A percentile compares a stretch with the other conserved stretches of the same genome.
Evolutionary conservation across 2,797 vertebrate genomes (phyloP).

Genomic region (Champsocephalus gunnari): DNA sequence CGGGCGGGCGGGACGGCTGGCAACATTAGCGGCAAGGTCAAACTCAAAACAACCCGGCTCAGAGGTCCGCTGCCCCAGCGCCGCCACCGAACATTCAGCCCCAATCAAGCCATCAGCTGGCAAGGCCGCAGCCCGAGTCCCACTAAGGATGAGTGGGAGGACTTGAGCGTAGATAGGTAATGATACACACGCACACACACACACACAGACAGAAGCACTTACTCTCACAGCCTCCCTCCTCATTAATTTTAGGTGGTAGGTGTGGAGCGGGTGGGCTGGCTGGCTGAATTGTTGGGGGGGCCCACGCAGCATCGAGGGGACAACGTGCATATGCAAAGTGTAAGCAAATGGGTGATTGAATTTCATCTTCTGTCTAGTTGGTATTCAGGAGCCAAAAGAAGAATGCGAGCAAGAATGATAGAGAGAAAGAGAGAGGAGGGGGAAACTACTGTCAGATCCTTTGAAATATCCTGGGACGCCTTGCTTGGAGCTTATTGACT

Average conservation of each 20-base stretch:
- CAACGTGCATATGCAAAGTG: constrained; percentile 95
- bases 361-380: constrained; percentile 98
- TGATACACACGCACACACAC: constrained; percentile 68
- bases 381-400: constrained; percentile 92
- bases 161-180: constrained; percentile 95
- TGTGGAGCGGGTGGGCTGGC: constrained; percentile 51
- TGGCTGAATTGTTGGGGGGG: constrained; percentile 60
- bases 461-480: constrained; percentile 99
- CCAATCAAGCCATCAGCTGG: constrained; percentile 93
- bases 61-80: constrained; percentile 81
- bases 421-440: constrained; percentile 74
- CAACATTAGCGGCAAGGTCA: constrained; percentile 86
- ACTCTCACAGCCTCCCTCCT: constrained; percentile 83
- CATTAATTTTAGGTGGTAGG: constrained; percentile 90
- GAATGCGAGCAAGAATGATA: constrained; percentile 80
- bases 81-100: constrained; percentile 86
- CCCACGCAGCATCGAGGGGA: constrained; percentile 88
- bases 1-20: constrained; percentile 60
- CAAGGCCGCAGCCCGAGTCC: constrained; percentile 89
- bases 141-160: constrained; percentile 96
- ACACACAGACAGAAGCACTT: constrained; percentile 59
- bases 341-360: constrained; percentile 98
- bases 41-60: constrained; percentile 87
- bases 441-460: constrained; percentile 96
- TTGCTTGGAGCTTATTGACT: constrained; percentile 99